Evolutionary conservation across 1,140 invertebrate species (phyloP).

Genomic region (Drosophila pachea): DNA sequence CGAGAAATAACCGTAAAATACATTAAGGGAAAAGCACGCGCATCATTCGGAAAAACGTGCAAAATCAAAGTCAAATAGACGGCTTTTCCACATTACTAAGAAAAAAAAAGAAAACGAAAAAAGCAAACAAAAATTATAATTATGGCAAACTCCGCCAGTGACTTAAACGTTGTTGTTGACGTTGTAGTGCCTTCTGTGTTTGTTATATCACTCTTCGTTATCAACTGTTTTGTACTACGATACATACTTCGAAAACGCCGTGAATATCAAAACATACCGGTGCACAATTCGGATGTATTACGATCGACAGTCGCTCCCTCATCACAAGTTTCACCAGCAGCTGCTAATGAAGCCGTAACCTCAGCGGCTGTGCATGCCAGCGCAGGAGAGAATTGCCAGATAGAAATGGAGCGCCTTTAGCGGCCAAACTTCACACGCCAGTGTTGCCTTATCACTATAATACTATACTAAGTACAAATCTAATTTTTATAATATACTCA

Average conservation of each 20-base stretch:
- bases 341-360: conserved; percentile 22
- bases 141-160: conserved; percentile 42
- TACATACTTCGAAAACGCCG: conserved; percentile 55
- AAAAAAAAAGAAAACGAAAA: conserved; percentile 56
- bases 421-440: not conserved
- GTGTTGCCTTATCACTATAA: not conserved
- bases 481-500: conserved; percentile 12
- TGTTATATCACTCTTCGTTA: conserved; percentile 42
- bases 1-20: conserved; percentile 24
- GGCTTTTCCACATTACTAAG: not conserved
- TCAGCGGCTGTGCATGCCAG: conserved; percentile 1
- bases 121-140: not conserved
- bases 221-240: conserved; percentile 56
- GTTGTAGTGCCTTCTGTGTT: conserved; percentile 56
- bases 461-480: conserved; percentile 10
- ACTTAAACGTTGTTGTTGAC: conserved; percentile 54
- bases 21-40: conserved; percentile 72
- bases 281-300: not conserved
- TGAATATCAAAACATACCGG: conserved; percentile 33
- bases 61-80: conserved; percentile 14
- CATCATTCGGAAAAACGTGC: conserved; percentile 65
- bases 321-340: not conserved
- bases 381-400: conserved; percentile 43
- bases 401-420: conserved; percentile 67
- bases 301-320: not conserved